These are phyloP conservation scores for Leptopilina myrica DNA, from an alignment of 2,888 invertebrate species.

Conservation along the genomic window DNA sequence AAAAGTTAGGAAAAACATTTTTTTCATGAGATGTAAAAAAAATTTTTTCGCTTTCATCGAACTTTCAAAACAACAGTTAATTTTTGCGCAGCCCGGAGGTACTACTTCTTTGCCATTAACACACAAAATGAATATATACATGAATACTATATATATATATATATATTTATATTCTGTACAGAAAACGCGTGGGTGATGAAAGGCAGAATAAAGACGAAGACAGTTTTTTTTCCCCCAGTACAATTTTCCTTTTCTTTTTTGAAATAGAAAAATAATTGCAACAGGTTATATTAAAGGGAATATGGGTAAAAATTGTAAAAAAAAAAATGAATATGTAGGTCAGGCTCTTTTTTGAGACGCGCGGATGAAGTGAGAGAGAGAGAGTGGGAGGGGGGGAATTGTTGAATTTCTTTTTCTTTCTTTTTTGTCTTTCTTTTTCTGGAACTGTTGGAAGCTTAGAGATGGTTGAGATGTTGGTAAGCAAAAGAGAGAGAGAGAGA, in stretches of 20 bases:
- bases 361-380: neutral
- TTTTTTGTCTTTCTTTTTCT: neutral
- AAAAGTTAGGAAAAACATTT: neutral
- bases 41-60: neutral
- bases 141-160: too few relatives aligned
- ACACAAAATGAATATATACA: constrained; percentile 56
- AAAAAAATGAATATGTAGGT: too few relatives aligned
- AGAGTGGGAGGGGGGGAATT: neutral
- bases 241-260: too few relatives aligned
- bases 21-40: neutral
- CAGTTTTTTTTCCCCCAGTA: too few relatives aligned
- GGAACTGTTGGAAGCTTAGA: neutral
- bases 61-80: neutral
- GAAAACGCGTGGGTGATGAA: constrained; percentile 48
- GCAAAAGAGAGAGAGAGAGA: neutral
- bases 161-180: neutral
- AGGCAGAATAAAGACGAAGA: constrained; percentile 52
- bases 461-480: constrained; percentile 5
- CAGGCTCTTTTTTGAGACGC: neutral
- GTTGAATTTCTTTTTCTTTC: neutral
- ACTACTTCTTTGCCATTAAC: constrained; percentile 51
- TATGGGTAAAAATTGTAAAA: too few relatives aligned
- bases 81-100: constrained; percentile 28
- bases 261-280: too few relatives aligned
- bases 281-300: too few relatives aligned